Base-by-base conservation (phyloP, 2,113 vertebrate genomes). In the Archocentrus centrarchus region DNA sequence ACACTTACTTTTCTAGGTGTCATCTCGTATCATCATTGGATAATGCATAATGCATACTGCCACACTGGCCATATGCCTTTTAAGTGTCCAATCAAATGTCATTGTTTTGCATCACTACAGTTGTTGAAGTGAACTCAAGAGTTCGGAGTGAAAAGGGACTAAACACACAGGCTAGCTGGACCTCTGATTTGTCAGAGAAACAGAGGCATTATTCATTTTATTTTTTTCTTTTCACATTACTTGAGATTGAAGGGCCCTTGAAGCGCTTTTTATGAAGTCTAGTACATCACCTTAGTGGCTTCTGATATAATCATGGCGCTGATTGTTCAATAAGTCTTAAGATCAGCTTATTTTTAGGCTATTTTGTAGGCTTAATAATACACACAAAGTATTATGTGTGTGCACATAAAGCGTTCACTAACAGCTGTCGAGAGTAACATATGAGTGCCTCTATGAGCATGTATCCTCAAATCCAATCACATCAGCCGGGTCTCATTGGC, bases 401-500 rank as follows among this genome's bases (percentile, higher is more conserved):
- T 24, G 60, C 5, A 79, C 30, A 60, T 81, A 82, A 18, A 63
- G 50, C 30, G 75, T 73, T 30, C 47, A 84, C 82, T 75, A 82
- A 84, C 50, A 86, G 30, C 22, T 22, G 11, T 77, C 58, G 80
- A 7, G 58, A 57, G 50, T 86, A 84, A 66, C 63, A 63, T 83
- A 47, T 7, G 57, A 77, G 53, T 20, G 59, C 41, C 68, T 85
- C 59, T 35, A 27, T 59, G n/a, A 73, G 41, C 47, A 41, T 80
- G 7, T 6, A 57, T 66, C 68, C 39, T 79, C 44, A 81, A 85
- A 91, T 85, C 68, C 83, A 89, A 86, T 91, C 75, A 83, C 70
- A 89, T 89, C 76, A 73, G 7, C 59, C 20, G 18, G 37, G 39
- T 88, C 86, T 85, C 85, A 27, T 37, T 78, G 87, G 83, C 58